Percentiles rank a stretch among this genome's conserved stretches.
Conservation (phyloP, 2,888 invertebrate genomes). For the Achlya flavicornis region DNA sequence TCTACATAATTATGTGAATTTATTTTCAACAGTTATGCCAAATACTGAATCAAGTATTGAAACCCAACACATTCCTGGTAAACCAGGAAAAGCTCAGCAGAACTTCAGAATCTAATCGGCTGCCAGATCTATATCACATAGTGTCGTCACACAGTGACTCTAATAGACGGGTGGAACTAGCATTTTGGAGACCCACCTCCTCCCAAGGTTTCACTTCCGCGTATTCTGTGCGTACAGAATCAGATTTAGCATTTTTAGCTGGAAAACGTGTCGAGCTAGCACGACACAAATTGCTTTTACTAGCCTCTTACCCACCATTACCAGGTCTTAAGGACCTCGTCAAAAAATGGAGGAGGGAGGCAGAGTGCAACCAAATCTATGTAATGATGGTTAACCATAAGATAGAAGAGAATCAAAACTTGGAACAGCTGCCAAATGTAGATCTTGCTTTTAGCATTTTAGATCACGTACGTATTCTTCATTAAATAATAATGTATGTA, state of each 20-base stretch:
- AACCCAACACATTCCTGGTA: conserved; percentile 41
- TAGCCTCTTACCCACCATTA: conserved; percentile 45
- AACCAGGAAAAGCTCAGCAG: conserved; percentile 30
- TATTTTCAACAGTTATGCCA: conserved; percentile 37
- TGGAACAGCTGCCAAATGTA: conserved; percentile 47
- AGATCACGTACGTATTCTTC: conserved; percentile 39
- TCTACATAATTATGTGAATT: conserved; percentile 11
- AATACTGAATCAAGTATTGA: conserved; percentile 31
- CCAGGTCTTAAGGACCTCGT: conserved; percentile 43
- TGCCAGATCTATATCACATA: conserved; percentile 35
- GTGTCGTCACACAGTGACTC: conserved; percentile 34
- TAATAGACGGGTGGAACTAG: conserved; percentile 32
- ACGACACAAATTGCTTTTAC: conserved; percentile 41
- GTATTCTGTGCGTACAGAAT: conserved; percentile 37
- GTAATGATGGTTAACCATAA: conserved; percentile 48
- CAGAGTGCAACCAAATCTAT: conserved; percentile 41
- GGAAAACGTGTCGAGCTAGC: conserved; percentile 37
- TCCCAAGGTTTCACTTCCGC: conserved; percentile 32
- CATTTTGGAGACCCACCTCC: conserved; percentile 39
- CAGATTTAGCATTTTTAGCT: conserved; percentile 38
- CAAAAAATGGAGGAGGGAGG: conserved; percentile 43
- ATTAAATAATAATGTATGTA: too few species aligned
- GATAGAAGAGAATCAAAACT: conserved; percentile 33
- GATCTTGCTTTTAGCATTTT: conserved; percentile 49
- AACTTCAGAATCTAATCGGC: conserved; percentile 19